Conservation (phyloP, 1,140 invertebrate species). For the Chlorops oryzae region DNA sequence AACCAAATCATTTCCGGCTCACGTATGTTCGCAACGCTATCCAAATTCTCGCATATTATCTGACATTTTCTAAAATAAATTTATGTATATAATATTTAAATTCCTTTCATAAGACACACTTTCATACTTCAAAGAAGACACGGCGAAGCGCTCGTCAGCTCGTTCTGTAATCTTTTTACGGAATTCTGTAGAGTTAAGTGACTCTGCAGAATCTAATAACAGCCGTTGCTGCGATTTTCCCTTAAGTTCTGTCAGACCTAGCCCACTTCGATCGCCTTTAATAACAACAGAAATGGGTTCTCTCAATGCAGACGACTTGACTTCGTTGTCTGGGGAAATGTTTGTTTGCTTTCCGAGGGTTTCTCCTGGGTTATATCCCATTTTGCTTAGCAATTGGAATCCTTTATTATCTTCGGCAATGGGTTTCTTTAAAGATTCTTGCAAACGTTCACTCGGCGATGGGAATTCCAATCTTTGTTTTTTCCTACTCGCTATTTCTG, state of each 20-base stretch:
- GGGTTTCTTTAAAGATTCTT: conserved; percentile 66
- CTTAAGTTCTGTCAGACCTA: conserved; percentile 58
- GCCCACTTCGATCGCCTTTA: conserved; percentile 62
- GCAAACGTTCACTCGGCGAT: conserved; percentile 53
- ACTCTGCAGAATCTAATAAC: conserved; percentile 23
- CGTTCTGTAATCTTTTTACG: conserved; percentile 55
- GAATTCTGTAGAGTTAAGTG: conserved; percentile 52
- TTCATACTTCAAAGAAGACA: conserved; percentile 24
- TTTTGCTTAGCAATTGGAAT: conserved; percentile 80
- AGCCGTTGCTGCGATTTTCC: conserved; percentile 39
- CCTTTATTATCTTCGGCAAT: conserved; percentile 76
- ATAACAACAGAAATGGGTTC: conserved; percentile 70
- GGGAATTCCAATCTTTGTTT: conserved; percentile 30
- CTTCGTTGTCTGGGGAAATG: not conserved
- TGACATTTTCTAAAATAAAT: conserved; percentile 59
- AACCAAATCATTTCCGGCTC: conserved; percentile 60
- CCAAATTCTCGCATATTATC: conserved; percentile 68
- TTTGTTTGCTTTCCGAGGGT: conserved; percentile 60
- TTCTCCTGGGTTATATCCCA: conserved; percentile 85
- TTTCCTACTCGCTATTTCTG: conserved; percentile 49
- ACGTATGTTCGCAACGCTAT: conserved; percentile 52
- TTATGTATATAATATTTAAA: conserved; percentile 1
- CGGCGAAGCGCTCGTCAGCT: conserved; percentile 50
- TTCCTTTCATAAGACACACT: not conserved
- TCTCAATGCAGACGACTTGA: conserved; percentile 42